Base-by-base conservation (phyloP, 2,113 vertebrate genomes). In the Perognathus longimembris region DNA sequence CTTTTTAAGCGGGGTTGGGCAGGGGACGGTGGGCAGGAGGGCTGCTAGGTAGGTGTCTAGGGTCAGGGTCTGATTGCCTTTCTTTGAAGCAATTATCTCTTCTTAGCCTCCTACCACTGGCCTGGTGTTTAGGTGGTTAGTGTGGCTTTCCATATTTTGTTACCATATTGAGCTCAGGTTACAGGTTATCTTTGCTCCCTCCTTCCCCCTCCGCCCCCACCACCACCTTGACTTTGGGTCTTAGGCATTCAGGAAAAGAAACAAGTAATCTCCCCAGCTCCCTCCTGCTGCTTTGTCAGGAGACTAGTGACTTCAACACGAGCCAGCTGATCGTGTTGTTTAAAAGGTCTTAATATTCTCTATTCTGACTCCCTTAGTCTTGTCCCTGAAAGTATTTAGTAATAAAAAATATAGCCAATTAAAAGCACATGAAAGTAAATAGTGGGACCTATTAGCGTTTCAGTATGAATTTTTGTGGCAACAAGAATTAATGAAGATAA, bases 291-390 rank as follows among this genome's bases (percentile, higher is more conserved):
- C 38, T 79, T 71, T 85, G 86, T 93, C 10, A 61, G 54, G 6
- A 64, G 76, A 61, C 67, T 24, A 50, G 61, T 64, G 42, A 32
- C 32, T 81, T 76, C 14, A 61, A 89, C 77, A 59, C 78, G 54
- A 94, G 91, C 71, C n/a, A 91, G 42, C 59, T 42, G 67, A 50
- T 85, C 36, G 5, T 77, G 15, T 50, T 79, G 28, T 40, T 96
- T 34, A 86, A 64, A 95, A 92, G 28, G 26, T 89, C 91, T 90
- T 88, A 40, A 38, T 84, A 61, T 6, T 67, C 36, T 54, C 20
- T 66, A 0, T 61, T 74, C 78, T 66, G 20, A 92, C n/a, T 57
- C 30, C 24, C 14, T 89, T 50, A 5, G 28, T 82, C 69, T 90
- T 90, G 54, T 9, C 7, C 24, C 28, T 59, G 50, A 76, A 87